phyloP scores from a whole-genome alignment of 1,140 invertebrate species.

The Bombus sibiricus region DNA sequence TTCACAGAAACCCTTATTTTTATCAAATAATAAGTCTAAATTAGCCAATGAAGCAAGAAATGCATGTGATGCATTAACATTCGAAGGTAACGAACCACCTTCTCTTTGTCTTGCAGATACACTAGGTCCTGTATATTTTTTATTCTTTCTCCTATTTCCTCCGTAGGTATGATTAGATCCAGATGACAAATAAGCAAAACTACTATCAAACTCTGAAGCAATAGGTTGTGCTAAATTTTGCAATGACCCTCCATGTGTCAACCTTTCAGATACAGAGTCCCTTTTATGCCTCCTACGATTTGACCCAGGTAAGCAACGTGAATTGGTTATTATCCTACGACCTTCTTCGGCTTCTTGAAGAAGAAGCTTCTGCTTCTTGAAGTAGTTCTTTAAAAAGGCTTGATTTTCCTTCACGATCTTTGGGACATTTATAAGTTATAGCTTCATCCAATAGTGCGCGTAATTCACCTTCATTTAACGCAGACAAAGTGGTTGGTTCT shows the following conservation, averaged over 20 bases:
- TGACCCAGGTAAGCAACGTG: conserved; percentile 76
- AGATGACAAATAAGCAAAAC: conserved; percentile 76
- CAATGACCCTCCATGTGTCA: conserved; percentile 84
- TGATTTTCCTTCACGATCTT: conserved; percentile 90
- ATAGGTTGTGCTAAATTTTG: conserved; percentile 83
- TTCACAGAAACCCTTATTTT: conserved; percentile 78
- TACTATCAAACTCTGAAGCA: conserved; percentile 78
- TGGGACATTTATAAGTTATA: conserved; percentile 89
- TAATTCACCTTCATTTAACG: conserved; percentile 87
- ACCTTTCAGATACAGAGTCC: conserved; percentile 82
- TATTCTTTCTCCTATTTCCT: conserved; percentile 74
- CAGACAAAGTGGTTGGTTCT: conserved; percentile 84
- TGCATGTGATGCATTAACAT: conserved; percentile 84
- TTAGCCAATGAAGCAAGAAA: conserved; percentile 77
- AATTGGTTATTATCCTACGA: conserved; percentile 75
- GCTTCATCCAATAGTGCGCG: conserved; percentile 89
- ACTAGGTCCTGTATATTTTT: conserved; percentile 77
- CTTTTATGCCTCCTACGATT: conserved; percentile 80
- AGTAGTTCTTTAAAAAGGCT: conserved; percentile 88
- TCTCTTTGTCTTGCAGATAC: conserved; percentile 86
- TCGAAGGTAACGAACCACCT: conserved; percentile 86
- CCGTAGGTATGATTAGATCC: conserved; percentile 78
- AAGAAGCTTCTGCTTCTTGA: conserved; percentile 85
- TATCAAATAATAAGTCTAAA: conserved; percentile 79
- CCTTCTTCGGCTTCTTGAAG: conserved; percentile 82